Evolutionary conservation across 2,888 invertebrate genomes (phyloP).

Genomic region (Octonoba sinensis): DNA sequence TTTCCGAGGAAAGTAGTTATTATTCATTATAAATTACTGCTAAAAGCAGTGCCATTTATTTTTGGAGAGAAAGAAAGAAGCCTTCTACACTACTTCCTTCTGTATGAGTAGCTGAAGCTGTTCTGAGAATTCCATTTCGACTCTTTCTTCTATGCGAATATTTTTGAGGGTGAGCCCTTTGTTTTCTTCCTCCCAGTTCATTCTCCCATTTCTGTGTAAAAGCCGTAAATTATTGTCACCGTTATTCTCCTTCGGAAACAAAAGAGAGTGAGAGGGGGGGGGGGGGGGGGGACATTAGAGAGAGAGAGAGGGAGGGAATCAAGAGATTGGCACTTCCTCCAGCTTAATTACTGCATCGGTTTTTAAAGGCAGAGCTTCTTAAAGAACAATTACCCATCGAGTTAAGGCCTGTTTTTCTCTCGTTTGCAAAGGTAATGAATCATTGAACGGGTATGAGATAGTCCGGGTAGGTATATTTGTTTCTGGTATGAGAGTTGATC

Average conservation of each 20-base stretch:
- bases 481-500: too few relatives aligned
- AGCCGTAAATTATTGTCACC: slow-evolving; percentile 16
- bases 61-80: too few relatives aligned
- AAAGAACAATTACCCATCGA: slow-evolving; percentile 20
- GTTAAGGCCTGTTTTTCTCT: not conserved
- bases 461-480: too few relatives aligned
- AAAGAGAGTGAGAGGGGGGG: slow-evolving; percentile 3
- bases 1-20: too few relatives aligned
- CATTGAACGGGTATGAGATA: too few relatives aligned
- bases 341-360: slow-evolving; percentile 11
- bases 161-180: not conserved
- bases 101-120: not conserved
- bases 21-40: too few relatives aligned
- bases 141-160: not conserved
- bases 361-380: slow-evolving; percentile 5
- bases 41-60: too few relatives aligned
- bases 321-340: slow-evolving; percentile 19
- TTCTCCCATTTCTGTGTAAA: slow-evolving; percentile 7
- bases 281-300: not conserved
- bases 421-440: too few relatives aligned
- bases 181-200: too few relatives aligned
- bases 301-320: not conserved
- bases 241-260: slow-evolving; percentile 3
- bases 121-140: not conserved
- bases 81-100: not conserved